Percentiles rank a stretch among this genome's conserved stretches.
phyloP scores from a whole-genome alignment of 2,113 vertebrate species.

The Engystomops pustulosus region DNA sequence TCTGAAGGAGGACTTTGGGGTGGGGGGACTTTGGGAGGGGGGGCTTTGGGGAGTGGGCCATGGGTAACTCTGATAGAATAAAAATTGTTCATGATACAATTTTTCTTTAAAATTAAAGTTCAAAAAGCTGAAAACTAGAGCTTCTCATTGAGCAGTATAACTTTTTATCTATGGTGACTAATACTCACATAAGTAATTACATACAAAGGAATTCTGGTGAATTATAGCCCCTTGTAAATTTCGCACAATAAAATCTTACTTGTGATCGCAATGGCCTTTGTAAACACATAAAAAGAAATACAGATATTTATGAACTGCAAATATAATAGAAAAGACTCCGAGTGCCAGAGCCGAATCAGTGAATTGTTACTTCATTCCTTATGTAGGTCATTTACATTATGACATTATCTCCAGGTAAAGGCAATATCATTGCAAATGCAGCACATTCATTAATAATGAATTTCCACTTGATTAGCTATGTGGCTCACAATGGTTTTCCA shows the following conservation, averaged over 20 bases:
- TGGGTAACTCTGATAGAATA: no score
- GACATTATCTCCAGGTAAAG: constrained; percentile 38
- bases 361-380: neutral
- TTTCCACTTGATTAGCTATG: constrained; percentile 45
- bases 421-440: constrained; percentile 23
- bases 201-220: neutral
- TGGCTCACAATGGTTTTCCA: constrained; percentile 9
- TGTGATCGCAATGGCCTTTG: neutral
- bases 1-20: no score
- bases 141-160: neutral
- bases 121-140: neutral
- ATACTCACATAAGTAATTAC: neutral
- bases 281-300: constrained; percentile 7
- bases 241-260: neutral
- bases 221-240: neutral
- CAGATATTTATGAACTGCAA: constrained; percentile 1
- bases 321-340: neutral
- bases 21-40: no score
- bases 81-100: neutral
- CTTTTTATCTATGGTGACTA: neutral
- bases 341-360: neutral
- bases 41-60: no score
- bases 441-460: constrained; percentile 48
- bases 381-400: constrained; percentile 37
- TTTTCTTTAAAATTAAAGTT: neutral